Evolutionary conservation across 2,888 invertebrate species (phyloP), one percentile per base, ranked within the genome.

Genomic region (Epistrophe grossulariae): DNA sequence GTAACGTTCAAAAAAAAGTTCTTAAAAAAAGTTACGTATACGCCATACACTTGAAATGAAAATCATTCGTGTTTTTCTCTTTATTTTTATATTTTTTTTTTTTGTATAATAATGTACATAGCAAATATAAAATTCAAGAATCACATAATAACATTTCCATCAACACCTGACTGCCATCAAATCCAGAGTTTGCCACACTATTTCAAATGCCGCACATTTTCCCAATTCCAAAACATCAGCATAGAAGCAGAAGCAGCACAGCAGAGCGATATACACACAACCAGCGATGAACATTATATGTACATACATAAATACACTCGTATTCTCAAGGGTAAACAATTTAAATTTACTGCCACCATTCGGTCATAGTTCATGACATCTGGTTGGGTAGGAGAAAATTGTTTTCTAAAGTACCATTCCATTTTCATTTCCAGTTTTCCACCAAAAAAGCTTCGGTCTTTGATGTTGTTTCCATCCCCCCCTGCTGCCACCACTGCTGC

Each of bases 351-450:
- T 87, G 72, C 82, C 76, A 79, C 68, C 68, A 79, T 74, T 83
- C 82, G 87, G 87, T 87, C 87, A 83, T 87, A 87, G 87, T 87
- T 87, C 87, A 83, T 79, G 87, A 79, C 87, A 87, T 87, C 74
- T 87, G 87, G 40, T 83, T 45, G 45, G 40, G 24, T 50, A 19
- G 59, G 52, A 79, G 74, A 72, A 79, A 82, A 79, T 79, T 87
- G 79, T 87, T 87, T 87, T 83, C 83, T 28, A 83, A 83, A 79
- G 76, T 83, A 74, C 59, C 70, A 72, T 73, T 82, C 82, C 62
- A 71, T 79, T 83, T 68, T 31, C 55, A 31, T 64, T 62, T 79
- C 59, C 43, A 55, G 31, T 64, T 60, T 24, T 79, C 59, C 43
- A 55, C 59, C 28, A 38, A 35, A 52, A n/a, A 15, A 17, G 15